Evolutionary conservation across 2,797 vertebrate genomes (phyloP).

Genomic region (Apogon talboti): DNA sequence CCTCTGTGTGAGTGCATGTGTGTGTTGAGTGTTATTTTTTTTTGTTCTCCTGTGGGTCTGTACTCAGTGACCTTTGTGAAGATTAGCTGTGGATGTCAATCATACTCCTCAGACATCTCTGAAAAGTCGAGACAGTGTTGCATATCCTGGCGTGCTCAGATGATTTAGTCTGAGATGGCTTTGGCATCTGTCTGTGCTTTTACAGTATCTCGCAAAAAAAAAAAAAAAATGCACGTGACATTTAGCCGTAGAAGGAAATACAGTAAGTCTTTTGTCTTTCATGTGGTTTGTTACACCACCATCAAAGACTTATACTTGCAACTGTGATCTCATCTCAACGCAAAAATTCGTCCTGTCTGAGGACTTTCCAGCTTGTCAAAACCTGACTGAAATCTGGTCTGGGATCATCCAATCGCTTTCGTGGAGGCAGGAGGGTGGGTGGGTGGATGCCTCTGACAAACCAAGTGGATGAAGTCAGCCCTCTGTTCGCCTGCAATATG

Average conservation of each 20-base stretch:
- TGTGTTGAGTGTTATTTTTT: slow-evolving; percentile 43
- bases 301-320: slow-evolving; percentile 54
- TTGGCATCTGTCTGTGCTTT: slow-evolving; percentile 32
- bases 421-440: slow-evolving; percentile 17
- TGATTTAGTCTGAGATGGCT: slow-evolving; percentile 20
- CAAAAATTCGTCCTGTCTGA: slow-evolving; percentile 41
- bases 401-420: slow-evolving; percentile 49
- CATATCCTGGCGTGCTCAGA: slow-evolving; percentile 28
- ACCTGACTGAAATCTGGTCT: slow-evolving; percentile 58
- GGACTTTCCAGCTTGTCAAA: slow-evolving; percentile 72
- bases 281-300: slow-evolving; percentile 46
- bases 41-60: slow-evolving; percentile 46
- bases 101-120: slow-evolving; percentile 45
- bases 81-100: slow-evolving; percentile 52
- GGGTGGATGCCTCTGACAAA: slow-evolving; percentile 54
- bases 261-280: slow-evolving; percentile 45
- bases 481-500: slow-evolving; percentile 49
- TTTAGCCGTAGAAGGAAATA: slow-evolving; percentile 33
- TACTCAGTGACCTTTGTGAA: slow-evolving; percentile 62
- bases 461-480: slow-evolving; percentile 71
- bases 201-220: slow-evolving; percentile 22
- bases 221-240: slow-evolving; percentile 20
- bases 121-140: slow-evolving; percentile 23
- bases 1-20: slow-evolving; percentile 54
- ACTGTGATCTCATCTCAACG: slow-evolving; percentile 58